Evolutionary conservation across 2,888 invertebrate genomes (phyloP).

Genomic region (Smittia sp.): DNA sequence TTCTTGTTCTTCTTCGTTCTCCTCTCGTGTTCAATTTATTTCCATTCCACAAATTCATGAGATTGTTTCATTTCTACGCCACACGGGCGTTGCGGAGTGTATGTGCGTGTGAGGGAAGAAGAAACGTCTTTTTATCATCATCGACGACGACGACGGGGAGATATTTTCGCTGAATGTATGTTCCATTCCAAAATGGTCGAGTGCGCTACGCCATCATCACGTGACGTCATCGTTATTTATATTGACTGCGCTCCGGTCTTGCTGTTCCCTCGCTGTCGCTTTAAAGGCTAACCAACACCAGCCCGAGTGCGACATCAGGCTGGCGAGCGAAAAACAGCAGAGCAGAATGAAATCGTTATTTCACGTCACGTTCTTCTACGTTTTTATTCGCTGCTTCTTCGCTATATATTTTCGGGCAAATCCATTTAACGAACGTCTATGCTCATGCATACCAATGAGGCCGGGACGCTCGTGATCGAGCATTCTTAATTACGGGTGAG

Average conservation of each 20-base stretch:
- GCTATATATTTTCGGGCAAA: conserved; percentile 33
- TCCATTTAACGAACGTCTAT: conserved; percentile 37
- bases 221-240: conserved; percentile 37
- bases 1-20: conserved; percentile 28
- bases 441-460: conserved; percentile 37
- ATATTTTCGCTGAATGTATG: neutral
- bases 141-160: neutral
- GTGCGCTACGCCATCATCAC: neutral
- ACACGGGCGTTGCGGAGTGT: neutral
- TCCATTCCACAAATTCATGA: conserved; percentile 38
- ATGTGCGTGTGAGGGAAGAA: neutral
- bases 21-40: conserved; percentile 2
- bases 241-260: conserved; percentile 14
- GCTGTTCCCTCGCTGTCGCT: neutral
- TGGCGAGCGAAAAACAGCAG: conserved; percentile 11
- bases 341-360: conserved; percentile 17
- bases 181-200: conserved; percentile 17
- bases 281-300: neutral
- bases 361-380: conserved; percentile 37
- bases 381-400: conserved; percentile 16
- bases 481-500: conserved; percentile 26
- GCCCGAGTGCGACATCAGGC: neutral
- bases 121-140: conserved; percentile 16
- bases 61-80: conserved; percentile 14
- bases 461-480: conserved; percentile 30